These are phyloP conservation scores for Hycleus cichorii DNA, from an alignment of 1,140 invertebrate genomes.

Conservation along the genomic window DNA sequence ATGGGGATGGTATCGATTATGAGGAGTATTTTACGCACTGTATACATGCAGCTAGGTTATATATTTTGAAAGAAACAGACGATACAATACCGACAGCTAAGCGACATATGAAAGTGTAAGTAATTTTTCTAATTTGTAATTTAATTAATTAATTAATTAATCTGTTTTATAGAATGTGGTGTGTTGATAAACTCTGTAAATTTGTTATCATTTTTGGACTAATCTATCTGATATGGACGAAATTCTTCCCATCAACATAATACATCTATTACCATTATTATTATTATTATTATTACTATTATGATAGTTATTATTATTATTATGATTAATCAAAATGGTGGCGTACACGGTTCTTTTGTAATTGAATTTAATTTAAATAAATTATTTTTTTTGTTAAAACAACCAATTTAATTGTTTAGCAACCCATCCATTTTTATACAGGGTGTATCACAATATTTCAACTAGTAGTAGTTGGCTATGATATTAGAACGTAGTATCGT, in stretches of 20 bases:
- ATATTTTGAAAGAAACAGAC: constrained; percentile 75
- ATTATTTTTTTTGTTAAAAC: background rate
- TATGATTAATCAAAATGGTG: background rate
- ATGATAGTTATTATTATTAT: too few relatives aligned
- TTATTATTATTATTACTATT: too few relatives aligned
- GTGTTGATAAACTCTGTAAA: constrained; percentile 31
- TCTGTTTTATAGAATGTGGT: constrained; percentile 35
- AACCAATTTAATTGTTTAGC: background rate
- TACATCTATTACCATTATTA: too few relatives aligned
- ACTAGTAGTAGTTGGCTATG: too few relatives aligned
- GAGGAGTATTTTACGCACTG: constrained; percentile 67
- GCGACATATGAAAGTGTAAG: constrained; percentile 69
- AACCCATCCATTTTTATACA: too few relatives aligned
- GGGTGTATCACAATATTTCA: too few relatives aligned
- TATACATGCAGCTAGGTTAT: constrained; percentile 62
- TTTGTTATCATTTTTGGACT: constrained; percentile 22
- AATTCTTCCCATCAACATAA: background rate
- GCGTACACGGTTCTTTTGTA: background rate
- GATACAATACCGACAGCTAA: constrained; percentile 72
- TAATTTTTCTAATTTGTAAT: constrained; percentile 8
- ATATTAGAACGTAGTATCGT: too few relatives aligned
- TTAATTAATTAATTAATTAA: background rate
- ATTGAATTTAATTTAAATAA: background rate
- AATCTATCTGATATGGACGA: constrained; percentile 23
- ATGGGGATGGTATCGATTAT: constrained; percentile 64